Conservation (phyloP, 2,113 vertebrate species). For the Caranx ignobilis region DNA sequence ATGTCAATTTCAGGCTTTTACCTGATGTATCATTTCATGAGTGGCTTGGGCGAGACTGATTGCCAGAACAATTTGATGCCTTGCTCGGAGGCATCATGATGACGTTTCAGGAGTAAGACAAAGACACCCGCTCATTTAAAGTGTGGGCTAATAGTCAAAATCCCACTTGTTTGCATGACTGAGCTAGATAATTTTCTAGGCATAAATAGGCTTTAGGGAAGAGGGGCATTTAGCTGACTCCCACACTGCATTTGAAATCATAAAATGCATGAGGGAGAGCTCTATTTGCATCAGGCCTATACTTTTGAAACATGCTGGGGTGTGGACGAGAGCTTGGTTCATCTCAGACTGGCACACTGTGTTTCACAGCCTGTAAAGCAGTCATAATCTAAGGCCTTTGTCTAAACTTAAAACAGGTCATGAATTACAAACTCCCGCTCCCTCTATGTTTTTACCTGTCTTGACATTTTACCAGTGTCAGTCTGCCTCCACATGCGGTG, state of each 20-base stretch:
- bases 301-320: conserved; percentile 51
- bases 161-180: conserved; percentile 56
- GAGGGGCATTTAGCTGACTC: conserved; percentile 49
- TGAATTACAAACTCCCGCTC: not conserved
- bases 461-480: conserved; percentile 19
- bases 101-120: conserved; percentile 11
- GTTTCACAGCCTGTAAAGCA: not conserved
- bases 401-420: not conserved
- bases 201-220: conserved; percentile 42
- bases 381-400: not conserved
- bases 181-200: conserved; percentile 36
- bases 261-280: conserved; percentile 52
- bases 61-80: not conserved
- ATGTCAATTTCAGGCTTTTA: not conserved
- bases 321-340: conserved; percentile 35
- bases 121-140: conserved; percentile 20
- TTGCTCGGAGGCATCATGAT: conserved; percentile 16
- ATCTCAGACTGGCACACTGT: conserved; percentile 16
- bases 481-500: not conserved
- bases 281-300: conserved; percentile 45
- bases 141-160: conserved; percentile 40
- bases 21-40: not conserved
- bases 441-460: not conserved
- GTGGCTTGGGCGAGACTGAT: not conserved
- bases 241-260: conserved; percentile 58